These are phyloP conservation scores for Phocoena phocoena DNA, from an alignment of 2,113 vertebrate species.

Conservation along the genomic window DNA sequence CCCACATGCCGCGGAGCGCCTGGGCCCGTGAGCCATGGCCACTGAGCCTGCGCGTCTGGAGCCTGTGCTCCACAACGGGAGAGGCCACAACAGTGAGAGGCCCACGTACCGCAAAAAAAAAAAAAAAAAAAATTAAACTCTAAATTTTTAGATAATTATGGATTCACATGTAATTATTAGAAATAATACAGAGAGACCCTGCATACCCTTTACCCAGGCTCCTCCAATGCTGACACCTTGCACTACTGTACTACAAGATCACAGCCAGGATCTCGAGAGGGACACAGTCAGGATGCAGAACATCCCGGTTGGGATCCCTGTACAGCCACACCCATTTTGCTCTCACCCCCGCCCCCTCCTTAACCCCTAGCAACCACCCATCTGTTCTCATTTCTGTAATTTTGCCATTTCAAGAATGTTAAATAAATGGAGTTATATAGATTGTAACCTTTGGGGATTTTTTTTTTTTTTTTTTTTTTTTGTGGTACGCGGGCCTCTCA, in stretches of 20 bases:
- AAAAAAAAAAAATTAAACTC: no score
- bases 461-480: not conserved
- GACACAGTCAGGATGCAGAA: not conserved
- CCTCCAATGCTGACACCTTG: not conserved
- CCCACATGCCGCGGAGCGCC: rapidly evolving
- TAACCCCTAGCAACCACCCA: no score
- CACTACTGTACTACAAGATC: not conserved
- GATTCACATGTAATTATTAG: not conserved
- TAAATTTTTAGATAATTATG: no score
- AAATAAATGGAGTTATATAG: not conserved
- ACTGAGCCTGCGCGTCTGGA: no score
- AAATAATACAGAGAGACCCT: not conserved
- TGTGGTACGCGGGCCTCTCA: no score
- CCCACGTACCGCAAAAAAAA: no score
- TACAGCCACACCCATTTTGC: not conserved
- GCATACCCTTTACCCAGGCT: no score
- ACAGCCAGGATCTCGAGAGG: not conserved
- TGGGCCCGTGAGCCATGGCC: no score
- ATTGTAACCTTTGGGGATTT: not conserved
- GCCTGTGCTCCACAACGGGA: no score
- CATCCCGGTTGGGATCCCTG: no score
- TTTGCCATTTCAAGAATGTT: not conserved
- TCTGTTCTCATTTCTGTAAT: not conserved
- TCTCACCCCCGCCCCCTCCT: not conserved
- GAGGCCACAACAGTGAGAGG: no score